These are phyloP conservation scores for Geopemphigus sp. DNA, from an alignment of 1,140 invertebrate species.

Conservation along the genomic window DNA sequence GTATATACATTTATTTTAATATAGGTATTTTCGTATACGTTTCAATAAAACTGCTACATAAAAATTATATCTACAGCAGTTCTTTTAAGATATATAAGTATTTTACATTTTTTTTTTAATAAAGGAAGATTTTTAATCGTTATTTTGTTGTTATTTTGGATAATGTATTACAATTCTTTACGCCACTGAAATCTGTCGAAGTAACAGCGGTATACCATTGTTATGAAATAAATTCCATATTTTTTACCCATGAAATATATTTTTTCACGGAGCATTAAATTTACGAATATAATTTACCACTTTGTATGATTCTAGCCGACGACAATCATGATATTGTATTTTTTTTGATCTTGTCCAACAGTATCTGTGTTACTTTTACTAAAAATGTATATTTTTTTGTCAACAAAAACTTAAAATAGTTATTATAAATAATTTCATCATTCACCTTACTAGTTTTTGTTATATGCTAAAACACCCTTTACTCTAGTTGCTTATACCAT, in stretches of 20 bases:
- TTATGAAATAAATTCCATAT: slow-evolving; percentile 42
- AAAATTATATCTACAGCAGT: not conserved
- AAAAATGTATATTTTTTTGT: slow-evolving; percentile 16
- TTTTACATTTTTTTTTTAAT: not conserved
- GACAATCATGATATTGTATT: slow-evolving; percentile 39
- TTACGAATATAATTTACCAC: slow-evolving; percentile 43
- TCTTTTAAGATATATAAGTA: not conserved
- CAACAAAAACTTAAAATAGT: not conserved
- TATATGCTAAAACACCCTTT: not conserved
- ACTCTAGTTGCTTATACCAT: not conserved
- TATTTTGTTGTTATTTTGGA: slow-evolving; percentile 13
- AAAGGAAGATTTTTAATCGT: slow-evolving; percentile 5
- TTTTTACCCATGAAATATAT: slow-evolving; percentile 41
- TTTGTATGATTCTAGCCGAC: slow-evolving; percentile 38
- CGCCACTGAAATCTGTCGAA: slow-evolving; percentile 28
- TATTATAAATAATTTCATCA: not conserved
- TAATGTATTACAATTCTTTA: slow-evolving; percentile 36
- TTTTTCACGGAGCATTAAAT: slow-evolving; percentile 45
- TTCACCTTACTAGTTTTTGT: not conserved
- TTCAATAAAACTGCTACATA: not conserved
- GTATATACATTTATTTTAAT: too few relatives aligned
- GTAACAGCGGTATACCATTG: slow-evolving; percentile 39
- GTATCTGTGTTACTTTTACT: slow-evolving; percentile 28
- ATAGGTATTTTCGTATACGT: too few relatives aligned
- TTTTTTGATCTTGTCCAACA: slow-evolving; percentile 36